Base-by-base conservation (phyloP, 2,888 invertebrate genomes). In the Rhorus exstirpatorius region DNA sequence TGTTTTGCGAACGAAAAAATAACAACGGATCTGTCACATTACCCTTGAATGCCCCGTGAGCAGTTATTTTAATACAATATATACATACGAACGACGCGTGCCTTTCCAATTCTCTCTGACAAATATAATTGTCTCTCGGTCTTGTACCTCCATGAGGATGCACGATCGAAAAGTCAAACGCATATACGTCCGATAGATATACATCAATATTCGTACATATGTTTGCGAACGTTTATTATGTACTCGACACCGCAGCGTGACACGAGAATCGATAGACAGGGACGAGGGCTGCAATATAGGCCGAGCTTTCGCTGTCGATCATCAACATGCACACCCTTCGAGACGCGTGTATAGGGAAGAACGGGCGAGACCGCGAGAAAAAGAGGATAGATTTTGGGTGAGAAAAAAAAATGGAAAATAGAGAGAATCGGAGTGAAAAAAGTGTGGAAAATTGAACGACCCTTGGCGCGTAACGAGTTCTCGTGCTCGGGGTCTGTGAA, bases 391-490 rank as follows among this genome's bases (percentile, higher is more conserved):
- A 41, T 12, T 3, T 4, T 44, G 58, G 44, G 17, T 7, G 14
- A 19, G 17, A 58, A 65, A 51, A 60, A 58, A 70, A 26, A 26
- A n/a, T 1, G 26, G 12, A 26, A 24, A 35, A 55, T 31, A 71
- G 17, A 71, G 38, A 81, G 51, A 72, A 67, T 24, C 14, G 41
- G 51, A 38, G 31, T 65, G 31, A 65, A 81, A 71, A 58, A 67
- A 81, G 51, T 67, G 71, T 41, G 67, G 81, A 53, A 75, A 74
- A 82, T 82, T 75, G 74, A 79, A 82, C 53, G 41, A 35, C 55
- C 46, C n/a, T 24, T 41, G 35, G 65, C 31, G 17, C 67, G 68
- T 81, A 78, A 81, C 81, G 78, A 78, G 67, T 55, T 38, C 61
- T 24, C 24, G 21, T 24, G n/a, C 24, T 6, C 55, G 58, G 21